These are phyloP conservation scores for Zosterops hypoxanthus DNA, from an alignment of 2,113 vertebrate genomes.

Conservation along the genomic window DNA sequence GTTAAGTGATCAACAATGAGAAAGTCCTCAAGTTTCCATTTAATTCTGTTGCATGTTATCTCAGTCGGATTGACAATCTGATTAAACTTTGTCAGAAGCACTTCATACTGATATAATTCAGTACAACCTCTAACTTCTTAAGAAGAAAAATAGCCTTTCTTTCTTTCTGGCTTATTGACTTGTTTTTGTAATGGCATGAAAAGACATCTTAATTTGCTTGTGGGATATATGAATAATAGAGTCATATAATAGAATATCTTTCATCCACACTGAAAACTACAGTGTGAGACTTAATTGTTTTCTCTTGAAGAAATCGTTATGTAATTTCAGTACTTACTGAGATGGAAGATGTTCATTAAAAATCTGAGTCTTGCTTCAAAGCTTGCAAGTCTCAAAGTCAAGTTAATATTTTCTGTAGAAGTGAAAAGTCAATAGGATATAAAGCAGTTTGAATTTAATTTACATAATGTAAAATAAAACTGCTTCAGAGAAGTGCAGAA, in stretches of 20 bases:
- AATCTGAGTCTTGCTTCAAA: constrained; percentile 8
- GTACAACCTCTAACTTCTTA: background rate
- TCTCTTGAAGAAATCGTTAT: background rate
- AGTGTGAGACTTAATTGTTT: background rate
- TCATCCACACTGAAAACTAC: background rate
- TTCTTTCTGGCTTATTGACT: background rate
- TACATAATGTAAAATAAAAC: background rate
- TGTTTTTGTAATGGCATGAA: background rate
- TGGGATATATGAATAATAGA: background rate
- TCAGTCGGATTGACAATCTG: background rate
- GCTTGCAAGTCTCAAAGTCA: background rate
- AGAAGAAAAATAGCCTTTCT: background rate
- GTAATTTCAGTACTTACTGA: background rate
- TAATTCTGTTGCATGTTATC: background rate
- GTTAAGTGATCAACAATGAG: background rate
- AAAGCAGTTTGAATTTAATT: background rate
- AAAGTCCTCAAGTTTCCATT: background rate
- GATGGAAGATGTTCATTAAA: constrained; percentile 13
- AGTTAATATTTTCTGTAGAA: constrained; percentile 10
- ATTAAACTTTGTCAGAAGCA: background rate
- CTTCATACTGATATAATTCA: background rate
- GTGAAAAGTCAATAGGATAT: background rate
- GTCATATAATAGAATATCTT: background rate
- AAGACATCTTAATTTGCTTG: constrained; percentile 16
- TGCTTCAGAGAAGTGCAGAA: background rate